phyloP scores from a whole-genome alignment of 2,888 invertebrate species.

The Pteria penguin region DNA sequence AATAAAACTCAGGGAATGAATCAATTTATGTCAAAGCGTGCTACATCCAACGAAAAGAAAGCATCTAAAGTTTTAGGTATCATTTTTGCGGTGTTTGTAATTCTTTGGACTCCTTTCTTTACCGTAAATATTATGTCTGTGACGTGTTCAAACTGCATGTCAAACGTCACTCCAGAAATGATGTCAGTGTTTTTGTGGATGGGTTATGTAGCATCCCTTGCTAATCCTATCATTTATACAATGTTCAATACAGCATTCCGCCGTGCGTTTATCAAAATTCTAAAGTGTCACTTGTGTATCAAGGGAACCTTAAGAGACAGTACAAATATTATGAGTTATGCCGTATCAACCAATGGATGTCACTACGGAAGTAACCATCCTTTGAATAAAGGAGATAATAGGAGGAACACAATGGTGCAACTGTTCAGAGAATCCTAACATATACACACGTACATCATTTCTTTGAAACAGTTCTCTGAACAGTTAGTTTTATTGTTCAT shows the following conservation, averaged over 20 bases:
- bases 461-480: too few species aligned
- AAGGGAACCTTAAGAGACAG: slow-evolving; percentile 40
- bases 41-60: slow-evolving; percentile 77
- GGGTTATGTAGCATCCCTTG: slow-evolving; percentile 78
- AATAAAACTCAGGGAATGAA: slow-evolving; percentile 46
- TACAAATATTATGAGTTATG: slow-evolving; percentile 55
- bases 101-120: slow-evolving; percentile 79
- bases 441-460: too few species aligned
- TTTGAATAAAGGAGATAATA: slow-evolving; percentile 57
- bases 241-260: slow-evolving; percentile 80
- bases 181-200: slow-evolving; percentile 78
- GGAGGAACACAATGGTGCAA: slow-evolving; percentile 68
- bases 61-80: slow-evolving; percentile 80
- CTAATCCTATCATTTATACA: slow-evolving; percentile 80
- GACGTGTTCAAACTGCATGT: slow-evolving; percentile 68
- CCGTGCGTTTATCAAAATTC: slow-evolving; percentile 74
- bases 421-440: slow-evolving; percentile 60
- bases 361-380: too few species aligned
- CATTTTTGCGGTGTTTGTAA: slow-evolving; percentile 78
- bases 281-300: slow-evolving; percentile 69
- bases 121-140: slow-evolving; percentile 75
- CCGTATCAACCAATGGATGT: slow-evolving; percentile 49
- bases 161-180: slow-evolving; percentile 64
- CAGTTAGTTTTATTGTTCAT: too few species aligned
- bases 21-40: slow-evolving; percentile 66